These are phyloP conservation scores for Mesoligia furuncula DNA, from an alignment of 2,888 invertebrate species.

Conservation along the genomic window DNA sequence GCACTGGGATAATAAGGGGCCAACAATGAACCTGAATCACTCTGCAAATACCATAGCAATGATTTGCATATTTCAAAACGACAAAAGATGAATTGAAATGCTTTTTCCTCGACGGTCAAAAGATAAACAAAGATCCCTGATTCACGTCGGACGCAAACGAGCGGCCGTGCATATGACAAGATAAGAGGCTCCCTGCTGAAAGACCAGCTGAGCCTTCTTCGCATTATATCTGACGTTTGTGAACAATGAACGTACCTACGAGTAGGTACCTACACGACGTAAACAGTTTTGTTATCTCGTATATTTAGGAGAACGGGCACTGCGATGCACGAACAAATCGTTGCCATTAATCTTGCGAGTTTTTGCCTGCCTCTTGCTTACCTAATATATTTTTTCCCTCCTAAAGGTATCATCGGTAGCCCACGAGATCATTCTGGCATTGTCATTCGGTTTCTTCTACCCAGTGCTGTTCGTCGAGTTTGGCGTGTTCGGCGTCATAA, in stretches of 20 bases:
- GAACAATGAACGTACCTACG: constrained; percentile 53
- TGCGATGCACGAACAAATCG: background rate
- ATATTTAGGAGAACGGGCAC: constrained; percentile 2
- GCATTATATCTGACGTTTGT: constrained; percentile 45
- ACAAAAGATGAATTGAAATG: constrained; percentile 37
- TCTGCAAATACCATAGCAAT: constrained; percentile 22
- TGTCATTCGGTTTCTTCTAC: constrained; percentile 96
- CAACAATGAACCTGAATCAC: constrained; percentile 25
- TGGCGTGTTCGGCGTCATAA: constrained; percentile 91
- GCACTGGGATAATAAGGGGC: constrained; percentile 12
- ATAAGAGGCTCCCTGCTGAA: constrained; percentile 55
- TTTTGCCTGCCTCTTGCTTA: background rate
- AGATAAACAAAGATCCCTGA: constrained; percentile 58
- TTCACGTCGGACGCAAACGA: constrained; percentile 54
- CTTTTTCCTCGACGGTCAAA: constrained; percentile 44
- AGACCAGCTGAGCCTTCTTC: constrained; percentile 44
- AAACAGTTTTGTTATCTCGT: constrained; percentile 47
- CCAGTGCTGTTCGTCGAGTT: constrained; percentile 96
- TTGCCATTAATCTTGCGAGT: constrained; percentile 16
- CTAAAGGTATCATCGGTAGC: constrained; percentile 94
- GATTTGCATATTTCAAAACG: background rate
- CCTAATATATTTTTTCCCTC: background rate
- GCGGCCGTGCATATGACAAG: constrained; percentile 65
- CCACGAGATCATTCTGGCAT: constrained; percentile 96
- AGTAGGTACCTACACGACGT: constrained; percentile 43